Base-by-base conservation (phyloP, 2,888 invertebrate species). In the Bhutanitis thaidina region DNA sequence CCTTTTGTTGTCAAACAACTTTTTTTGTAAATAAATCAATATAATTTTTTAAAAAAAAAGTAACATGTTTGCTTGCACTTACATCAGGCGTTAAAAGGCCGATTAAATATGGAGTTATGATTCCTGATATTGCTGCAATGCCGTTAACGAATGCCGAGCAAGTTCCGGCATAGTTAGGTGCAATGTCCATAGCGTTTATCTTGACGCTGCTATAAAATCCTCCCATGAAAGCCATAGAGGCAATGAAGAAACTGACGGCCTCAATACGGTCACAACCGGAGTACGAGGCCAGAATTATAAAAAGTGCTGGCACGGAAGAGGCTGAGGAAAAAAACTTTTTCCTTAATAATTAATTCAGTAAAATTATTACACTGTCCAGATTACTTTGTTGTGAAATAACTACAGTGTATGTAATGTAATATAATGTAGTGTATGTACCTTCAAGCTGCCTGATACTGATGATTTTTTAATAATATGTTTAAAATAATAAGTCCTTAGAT, bases 141-240 rank as follows among this genome's bases (percentile, higher is more conserved):
- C 93, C 93, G 60, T 93, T 93, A 1, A 91, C 91, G 29, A 93
- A 85, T 0, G 92, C 93, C 65, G 93, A 92, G 35, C 92, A 80
- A 0, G 92, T 92, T 0, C 93, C 93, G 0, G 93, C 92, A 60
- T 90, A 93, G 65, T 93, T 93, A 0, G 92, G 91, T 0, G 92
- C 90, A 20, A 93, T 82, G 64, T 93, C 93, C 73, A 93, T 84
- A 3, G 92, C 91, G 70, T 93, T 93, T 48, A 93, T 92, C 71
- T 93, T 92, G 65, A 93, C 90, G 52, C 92, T 92, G 61, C 93
- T 92, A 65, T 93, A 94, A 73, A 92, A 94, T 1, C 92, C 91
- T 1, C 93, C 94, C 93, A 93, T 93, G 54, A 92, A 90, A 30
- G 91, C 91, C 92, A 93, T 91, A 27, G 88, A 91, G 27, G 91